phyloP scores from a whole-genome alignment of 2,888 invertebrate genomes.

The Erebia epiphron region DNA sequence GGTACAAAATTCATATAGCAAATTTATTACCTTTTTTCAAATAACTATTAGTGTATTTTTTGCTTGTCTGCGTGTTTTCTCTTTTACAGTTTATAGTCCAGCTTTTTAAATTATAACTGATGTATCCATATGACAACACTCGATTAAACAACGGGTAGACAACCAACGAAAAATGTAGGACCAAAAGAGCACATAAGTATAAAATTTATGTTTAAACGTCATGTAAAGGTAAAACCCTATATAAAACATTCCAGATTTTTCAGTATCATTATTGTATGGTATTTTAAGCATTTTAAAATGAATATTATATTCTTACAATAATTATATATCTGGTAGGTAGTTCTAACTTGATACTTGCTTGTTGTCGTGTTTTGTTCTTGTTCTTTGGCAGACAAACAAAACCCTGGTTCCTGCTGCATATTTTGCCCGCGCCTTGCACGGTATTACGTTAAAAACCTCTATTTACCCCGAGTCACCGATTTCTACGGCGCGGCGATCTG shows the following conservation, averaged over 20 bases:
- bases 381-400: background rate
- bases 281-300: background rate
- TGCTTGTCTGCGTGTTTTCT: constrained; percentile 31
- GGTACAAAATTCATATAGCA: background rate
- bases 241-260: background rate
- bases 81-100: constrained; percentile 24
- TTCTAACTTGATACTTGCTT: background rate
- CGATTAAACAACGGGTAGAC: background rate
- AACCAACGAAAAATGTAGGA: background rate
- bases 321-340: background rate
- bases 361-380: background rate
- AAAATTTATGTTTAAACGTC: background rate
- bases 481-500: background rate
- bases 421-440: background rate
- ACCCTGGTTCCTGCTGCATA: background rate
- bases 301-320: constrained; percentile 2
- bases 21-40: constrained; percentile 10
- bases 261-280: background rate
- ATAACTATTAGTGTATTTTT: constrained; percentile 14
- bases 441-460: background rate
- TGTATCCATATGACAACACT: background rate
- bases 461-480: background rate
- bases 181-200: background rate
- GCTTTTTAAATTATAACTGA: background rate
- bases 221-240: constrained; percentile 2